Evolutionary conservation across 2,797 vertebrate genomes (phyloP).

Genomic region (Limnodromus scolopaceus): DNA sequence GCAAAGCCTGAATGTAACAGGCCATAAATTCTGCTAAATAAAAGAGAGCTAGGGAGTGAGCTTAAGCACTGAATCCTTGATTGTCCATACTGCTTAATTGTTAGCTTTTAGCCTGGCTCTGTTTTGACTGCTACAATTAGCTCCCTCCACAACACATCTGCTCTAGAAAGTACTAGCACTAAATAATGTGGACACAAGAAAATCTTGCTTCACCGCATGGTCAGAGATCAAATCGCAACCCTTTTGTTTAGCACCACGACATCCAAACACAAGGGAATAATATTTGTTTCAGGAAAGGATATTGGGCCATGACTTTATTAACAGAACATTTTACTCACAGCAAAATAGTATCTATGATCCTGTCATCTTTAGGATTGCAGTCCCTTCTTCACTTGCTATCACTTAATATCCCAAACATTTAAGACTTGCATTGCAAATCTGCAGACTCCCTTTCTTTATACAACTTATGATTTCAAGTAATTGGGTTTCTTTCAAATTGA

Average conservation of each 20-base stretch:
- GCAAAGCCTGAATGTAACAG: conserved; percentile 38
- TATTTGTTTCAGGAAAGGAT: neutral
- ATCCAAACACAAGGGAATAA: neutral
- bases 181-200: conserved; percentile 47
- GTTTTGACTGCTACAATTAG: conserved; percentile 60
- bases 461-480: neutral
- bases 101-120: conserved; percentile 55
- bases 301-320: neutral
- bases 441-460: neutral
- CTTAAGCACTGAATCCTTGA: conserved; percentile 44
- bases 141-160: conserved; percentile 53
- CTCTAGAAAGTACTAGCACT: conserved; percentile 42
- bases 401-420: neutral
- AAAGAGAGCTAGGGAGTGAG: conserved; percentile 43
- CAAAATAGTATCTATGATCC: neutral
- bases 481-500: neutral
- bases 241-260: neutral
- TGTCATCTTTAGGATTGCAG: neutral
- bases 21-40: conserved; percentile 59
- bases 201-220: neutral
- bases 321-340: neutral
- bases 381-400: neutral
- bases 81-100: conserved; percentile 52
- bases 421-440: neutral
- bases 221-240: neutral